These are phyloP conservation scores for Rhinatrema bivittatum DNA, from an alignment of 2,797 vertebrate genomes.

Conservation along the genomic window DNA sequence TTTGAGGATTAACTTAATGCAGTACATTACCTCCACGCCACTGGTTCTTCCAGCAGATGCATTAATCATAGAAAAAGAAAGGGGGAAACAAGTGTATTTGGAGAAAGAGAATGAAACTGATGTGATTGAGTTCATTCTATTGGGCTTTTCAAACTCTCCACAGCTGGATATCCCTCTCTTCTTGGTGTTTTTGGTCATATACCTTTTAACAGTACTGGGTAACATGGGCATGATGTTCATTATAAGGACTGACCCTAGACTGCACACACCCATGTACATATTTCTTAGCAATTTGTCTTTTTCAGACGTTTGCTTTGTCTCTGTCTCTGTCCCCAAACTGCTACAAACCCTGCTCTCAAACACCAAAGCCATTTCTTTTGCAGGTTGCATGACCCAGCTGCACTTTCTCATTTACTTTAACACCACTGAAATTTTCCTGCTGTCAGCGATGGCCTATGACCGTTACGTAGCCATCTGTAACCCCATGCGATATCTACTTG, in stretches of 20 bases:
- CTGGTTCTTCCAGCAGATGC: too few species aligned
- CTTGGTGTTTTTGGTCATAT: conserved; percentile 6
- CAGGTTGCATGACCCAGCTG: conserved; percentile 24
- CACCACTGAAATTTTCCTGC: conserved; percentile 12
- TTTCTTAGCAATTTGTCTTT: conserved; percentile 16
- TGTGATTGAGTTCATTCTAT: neutral
- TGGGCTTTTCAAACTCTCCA: conserved; percentile 1
- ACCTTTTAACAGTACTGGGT: conserved; percentile 9
- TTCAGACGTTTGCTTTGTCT: conserved; percentile 18
- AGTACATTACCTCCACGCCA: too few species aligned
- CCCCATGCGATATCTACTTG: conserved; percentile 15
- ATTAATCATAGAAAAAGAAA: too few species aligned
- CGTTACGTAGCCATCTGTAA: conserved; percentile 25
- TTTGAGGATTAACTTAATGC: too few species aligned
- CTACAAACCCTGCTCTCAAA: conserved; percentile 1
- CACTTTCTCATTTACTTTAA: conserved; percentile 22
- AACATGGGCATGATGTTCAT: neutral
- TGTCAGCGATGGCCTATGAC: conserved; percentile 28
- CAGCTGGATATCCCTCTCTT: conserved; percentile 8
- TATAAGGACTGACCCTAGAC: too few species aligned
- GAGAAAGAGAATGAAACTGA: conserved; percentile 3
- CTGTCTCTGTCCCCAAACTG: conserved; percentile 9
- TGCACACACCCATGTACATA: neutral
- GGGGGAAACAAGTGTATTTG: too few species aligned
- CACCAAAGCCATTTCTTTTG: conserved; percentile 10